Evolutionary conservation across 1,140 invertebrate species (phyloP), one percentile per base, ranked within the genome.

Genomic region (Halesus radiatus): DNA sequence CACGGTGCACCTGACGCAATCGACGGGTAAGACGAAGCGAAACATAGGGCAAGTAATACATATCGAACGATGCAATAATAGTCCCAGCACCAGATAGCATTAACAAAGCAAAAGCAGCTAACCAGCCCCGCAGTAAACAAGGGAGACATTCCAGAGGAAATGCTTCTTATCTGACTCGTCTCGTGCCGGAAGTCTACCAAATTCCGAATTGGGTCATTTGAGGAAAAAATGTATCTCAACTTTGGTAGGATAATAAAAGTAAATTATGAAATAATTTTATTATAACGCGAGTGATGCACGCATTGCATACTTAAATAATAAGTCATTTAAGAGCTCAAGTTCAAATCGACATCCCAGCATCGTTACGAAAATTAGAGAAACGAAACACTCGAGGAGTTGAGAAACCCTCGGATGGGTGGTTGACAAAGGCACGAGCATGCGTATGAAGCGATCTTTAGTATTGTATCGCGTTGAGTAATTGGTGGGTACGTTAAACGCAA

Each of bases 381-480:
- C 78, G 76, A 79, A 70, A 64, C 70, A 73, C 72, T 79, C 78
- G 78, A 64, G 20, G 70, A 8, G 50, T 74, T 74, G 53, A 56
- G 56, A 18, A 73, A 74, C 10, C 78, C 68, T 79, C 66, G 70
- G 72, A 80, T 80, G 79, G 75, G 76, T 68, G 50, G 68, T 76
- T 74, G 79, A 74, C 70, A 75, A 80, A 80, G 37, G n/a, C n/a
- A n/a, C n/a, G n/a, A n/a, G 73, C 50, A 54, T 52, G 66, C 54
- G 58, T 76, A 70, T 58, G 73, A 68, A 75, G 50, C 29, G 73
- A 76, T 76, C 74, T 75, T 76, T 80, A 76, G 79, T 75, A 72
- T 76, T 80, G 79, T 77, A 64, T 77, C 75, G 62, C 45, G 58
- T 80, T 80, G 79, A 70, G 79, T 62, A 80, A 80, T 76, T 80